Percentiles rank a stretch among this genome's conserved stretches.
These are phyloP conservation scores for Scortum barcoo DNA, from an alignment of 2,113 vertebrate genomes.

Conservation along the genomic window DNA sequence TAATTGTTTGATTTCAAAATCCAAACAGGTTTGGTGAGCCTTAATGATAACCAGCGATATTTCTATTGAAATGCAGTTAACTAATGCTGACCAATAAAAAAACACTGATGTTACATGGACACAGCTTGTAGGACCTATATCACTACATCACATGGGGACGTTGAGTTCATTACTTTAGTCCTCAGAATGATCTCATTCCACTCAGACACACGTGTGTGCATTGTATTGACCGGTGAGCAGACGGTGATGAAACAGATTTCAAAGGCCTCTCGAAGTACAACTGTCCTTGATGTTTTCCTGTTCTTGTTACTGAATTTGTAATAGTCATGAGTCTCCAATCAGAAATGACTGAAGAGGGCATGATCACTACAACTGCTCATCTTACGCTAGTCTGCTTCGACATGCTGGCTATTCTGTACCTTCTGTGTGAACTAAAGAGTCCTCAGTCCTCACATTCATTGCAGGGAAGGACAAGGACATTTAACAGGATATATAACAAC, in stretches of 20 bases:
- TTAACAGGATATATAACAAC: not conserved
- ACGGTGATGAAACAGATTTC: not conserved
- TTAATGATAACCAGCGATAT: not conserved
- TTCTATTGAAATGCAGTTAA: not conserved
- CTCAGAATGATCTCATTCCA: constrained; percentile 8
- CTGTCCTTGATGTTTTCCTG: not conserved
- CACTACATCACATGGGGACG: not conserved
- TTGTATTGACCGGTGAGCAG: constrained; percentile 9
- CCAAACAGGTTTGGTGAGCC: not conserved
- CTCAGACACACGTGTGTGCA: not conserved
- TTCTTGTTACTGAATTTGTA: not conserved
- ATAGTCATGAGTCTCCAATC: no score
- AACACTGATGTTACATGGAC: not conserved
- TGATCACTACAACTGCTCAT: not conserved
- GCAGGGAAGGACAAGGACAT: not conserved
- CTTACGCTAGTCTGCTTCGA: not conserved
- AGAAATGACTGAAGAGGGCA: not conserved
- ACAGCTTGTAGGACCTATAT: not conserved
- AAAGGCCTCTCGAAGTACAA: not conserved
- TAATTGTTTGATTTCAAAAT: constrained; percentile 9
- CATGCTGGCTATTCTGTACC: not conserved
- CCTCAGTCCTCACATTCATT: not conserved
- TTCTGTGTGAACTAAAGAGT: not conserved
- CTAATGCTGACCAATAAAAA: not conserved
- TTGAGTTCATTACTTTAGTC: not conserved